Base-by-base conservation (phyloP, 1,140 invertebrate species). In the Luehdorfia chinensis region DNA sequence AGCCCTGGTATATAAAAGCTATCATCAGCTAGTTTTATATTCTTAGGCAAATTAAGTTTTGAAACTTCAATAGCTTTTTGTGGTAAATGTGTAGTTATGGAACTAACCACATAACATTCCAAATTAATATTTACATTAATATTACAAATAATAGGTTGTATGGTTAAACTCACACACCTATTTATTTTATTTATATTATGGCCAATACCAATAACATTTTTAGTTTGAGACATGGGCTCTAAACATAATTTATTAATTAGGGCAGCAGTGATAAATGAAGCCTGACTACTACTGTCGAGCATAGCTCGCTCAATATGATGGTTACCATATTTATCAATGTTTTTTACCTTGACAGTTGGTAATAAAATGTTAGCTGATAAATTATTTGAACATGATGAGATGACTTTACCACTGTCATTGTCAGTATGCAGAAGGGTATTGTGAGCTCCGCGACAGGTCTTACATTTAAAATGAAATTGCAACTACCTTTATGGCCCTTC, bases 401-500 rank as follows among this genome's bases (percentile, higher is more conserved):
- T 1, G 2, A 2, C 6, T 3, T 6, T 6, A 8, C 1, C 36
- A 16, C 50, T 8, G 7, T 19, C 9, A 19, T 27, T 13, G 9
- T 52, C 44, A n/a, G 12, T 31, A 34, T 56, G 54, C 8, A 61
- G 33, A 21, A 56, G 47, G 7, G 50, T 53, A 31, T 57, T 62
- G 15, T 57, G 59, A 7, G 1, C 11, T n/a, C 12, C 11, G 11
- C 54, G 54, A 28, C 59, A 57, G n/a, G n/a, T 33, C 45, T 53
- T 52, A 47, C 51, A 62, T 48, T 37, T 48, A 48, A 57, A 62
- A 12, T 19, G 36, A 36, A 44, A 56, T 32, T 47, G 34, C 53
- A 61, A 11, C 30, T 46, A 4, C 18, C 9, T n/a, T 21, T 30
- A 25, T 59, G 52, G 19, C 12, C 11, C 9, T 36, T 59, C 25